A percentile compares a stretch with the other conserved stretches of the same genome.
Conservation (phyloP, 1,140 invertebrate genomes). For the Anoplophora glabripennis region DNA sequence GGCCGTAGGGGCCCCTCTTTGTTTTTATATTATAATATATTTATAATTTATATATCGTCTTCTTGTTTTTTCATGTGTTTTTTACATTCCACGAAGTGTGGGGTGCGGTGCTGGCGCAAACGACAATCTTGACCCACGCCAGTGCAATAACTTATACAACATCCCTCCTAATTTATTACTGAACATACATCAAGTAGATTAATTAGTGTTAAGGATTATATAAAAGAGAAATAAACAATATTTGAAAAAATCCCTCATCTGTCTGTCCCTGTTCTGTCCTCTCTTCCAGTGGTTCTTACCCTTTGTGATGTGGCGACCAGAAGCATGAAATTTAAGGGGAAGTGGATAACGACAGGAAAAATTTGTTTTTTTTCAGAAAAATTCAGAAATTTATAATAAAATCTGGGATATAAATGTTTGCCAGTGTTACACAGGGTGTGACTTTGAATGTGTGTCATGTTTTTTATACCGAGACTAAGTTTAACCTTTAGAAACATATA, state of each 20-base stretch:
- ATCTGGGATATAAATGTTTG: too few species aligned
- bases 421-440: too few species aligned
- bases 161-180: constrained; percentile 46
- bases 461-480: too few species aligned
- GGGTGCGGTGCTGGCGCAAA: constrained; percentile 36
- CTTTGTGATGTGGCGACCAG: too few species aligned
- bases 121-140: constrained; percentile 45
- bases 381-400: too few species aligned
- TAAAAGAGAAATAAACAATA: constrained; percentile 42
- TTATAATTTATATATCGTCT: constrained; percentile 49
- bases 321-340: too few species aligned
- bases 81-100: constrained; percentile 44
- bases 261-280: background rate
- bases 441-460: too few species aligned
- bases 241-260: constrained; percentile 27
- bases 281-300: too few species aligned
- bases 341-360: too few species aligned
- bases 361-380: too few species aligned
- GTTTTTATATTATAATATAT: constrained; percentile 45
- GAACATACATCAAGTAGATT: constrained; percentile 42
- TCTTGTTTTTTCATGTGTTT: constrained; percentile 47
- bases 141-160: constrained; percentile 46
- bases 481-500: too few species aligned
- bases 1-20: constrained; percentile 34
- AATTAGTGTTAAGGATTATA: constrained; percentile 47